Evolutionary conservation across 2,888 invertebrate species (phyloP).

Genomic region (Aethes cnicana): DNA sequence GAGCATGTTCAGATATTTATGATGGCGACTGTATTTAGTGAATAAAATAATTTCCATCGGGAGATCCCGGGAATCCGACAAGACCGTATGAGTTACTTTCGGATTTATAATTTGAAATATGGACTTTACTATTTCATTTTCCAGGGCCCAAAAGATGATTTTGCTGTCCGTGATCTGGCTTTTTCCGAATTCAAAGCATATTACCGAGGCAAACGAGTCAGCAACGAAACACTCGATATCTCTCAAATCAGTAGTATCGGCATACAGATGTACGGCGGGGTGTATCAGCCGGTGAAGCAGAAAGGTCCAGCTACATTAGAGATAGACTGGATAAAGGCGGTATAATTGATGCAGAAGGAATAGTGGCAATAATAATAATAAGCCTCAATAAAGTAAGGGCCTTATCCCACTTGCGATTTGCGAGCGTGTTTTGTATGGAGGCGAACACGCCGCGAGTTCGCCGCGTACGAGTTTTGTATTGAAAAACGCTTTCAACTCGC

Average conservation of each 20-base stretch:
- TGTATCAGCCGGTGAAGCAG: constrained; percentile 84
- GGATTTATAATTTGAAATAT: not conserved
- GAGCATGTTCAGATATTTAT: too few species aligned
- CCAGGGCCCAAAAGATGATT: constrained; percentile 79
- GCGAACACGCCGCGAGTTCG: too few species aligned
- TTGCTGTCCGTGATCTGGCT: constrained; percentile 76
- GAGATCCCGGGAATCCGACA: too few species aligned
- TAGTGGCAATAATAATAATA: not conserved
- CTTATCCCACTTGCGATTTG: too few species aligned
- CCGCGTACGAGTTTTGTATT: too few species aligned
- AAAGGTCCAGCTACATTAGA: constrained; percentile 84
- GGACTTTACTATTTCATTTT: constrained; percentile 35
- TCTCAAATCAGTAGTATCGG: constrained; percentile 83
- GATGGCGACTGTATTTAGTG: too few species aligned
- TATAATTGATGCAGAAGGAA: constrained; percentile 37
- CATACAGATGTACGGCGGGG: constrained; percentile 85
- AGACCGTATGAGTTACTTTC: not conserved
- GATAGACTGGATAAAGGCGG: constrained; percentile 82
- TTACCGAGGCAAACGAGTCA: constrained; percentile 81
- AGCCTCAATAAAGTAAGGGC: too few species aligned
- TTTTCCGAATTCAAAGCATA: constrained; percentile 84
- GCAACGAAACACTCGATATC: constrained; percentile 80
- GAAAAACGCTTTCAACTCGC: too few species aligned
- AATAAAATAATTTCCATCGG: too few species aligned
- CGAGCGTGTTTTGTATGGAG: too few species aligned